These are phyloP conservation scores for Stenotaenia linearis DNA, from an alignment of 2,888 invertebrate genomes.

Conservation along the genomic window DNA sequence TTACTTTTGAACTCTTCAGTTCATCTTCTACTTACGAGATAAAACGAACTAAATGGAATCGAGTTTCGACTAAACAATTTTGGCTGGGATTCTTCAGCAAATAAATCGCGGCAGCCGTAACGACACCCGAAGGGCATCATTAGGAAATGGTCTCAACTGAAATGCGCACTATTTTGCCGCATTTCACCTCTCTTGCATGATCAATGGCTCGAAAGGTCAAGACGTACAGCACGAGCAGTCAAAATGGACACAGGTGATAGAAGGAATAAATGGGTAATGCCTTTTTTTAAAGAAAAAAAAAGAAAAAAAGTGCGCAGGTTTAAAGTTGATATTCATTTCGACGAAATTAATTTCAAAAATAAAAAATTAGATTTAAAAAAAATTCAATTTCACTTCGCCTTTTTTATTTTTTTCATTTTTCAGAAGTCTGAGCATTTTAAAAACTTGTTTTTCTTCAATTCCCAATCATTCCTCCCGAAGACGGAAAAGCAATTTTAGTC, in stretches of 20 bases:
- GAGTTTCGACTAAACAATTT: conserved; percentile 11
- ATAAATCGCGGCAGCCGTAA: conserved; percentile 17
- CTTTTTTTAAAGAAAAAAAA: background rate
- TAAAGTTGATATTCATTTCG: background rate
- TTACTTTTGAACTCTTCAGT: background rate
- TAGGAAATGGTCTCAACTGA: conserved; percentile 24
- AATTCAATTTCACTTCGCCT: background rate
- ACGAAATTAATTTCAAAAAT: background rate
- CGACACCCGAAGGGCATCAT: conserved; percentile 26
- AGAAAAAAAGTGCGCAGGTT: background rate
- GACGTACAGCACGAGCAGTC: background rate
- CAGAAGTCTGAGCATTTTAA: background rate
- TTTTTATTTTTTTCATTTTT: background rate
- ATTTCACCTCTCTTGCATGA: conserved; percentile 2
- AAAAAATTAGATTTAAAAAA: background rate
- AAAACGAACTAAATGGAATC: background rate
- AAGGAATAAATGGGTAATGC: background rate
- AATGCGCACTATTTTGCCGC: background rate
- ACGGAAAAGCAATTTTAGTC: conserved; percentile 2
- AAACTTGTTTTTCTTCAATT: background rate
- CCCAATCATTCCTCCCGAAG: background rate
- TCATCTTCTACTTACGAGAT: background rate
- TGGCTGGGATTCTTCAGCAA: background rate
- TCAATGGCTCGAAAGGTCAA: conserved; percentile 22
- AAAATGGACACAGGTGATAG: background rate